Conservation (phyloP, 2,888 invertebrate genomes). For the Encarsia formosa region DNA sequence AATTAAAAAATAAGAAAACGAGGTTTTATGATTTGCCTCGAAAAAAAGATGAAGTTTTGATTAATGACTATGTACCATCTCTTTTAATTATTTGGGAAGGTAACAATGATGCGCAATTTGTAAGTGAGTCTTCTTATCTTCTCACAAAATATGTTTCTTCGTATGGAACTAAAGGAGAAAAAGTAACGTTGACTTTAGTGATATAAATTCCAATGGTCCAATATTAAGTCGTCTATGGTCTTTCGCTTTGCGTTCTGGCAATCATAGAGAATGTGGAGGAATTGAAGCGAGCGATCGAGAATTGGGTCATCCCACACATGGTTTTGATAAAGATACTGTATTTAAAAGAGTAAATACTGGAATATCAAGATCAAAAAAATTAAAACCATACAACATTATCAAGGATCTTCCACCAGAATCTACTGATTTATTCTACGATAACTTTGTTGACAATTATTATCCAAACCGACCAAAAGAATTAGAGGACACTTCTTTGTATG, state of each 20-base stretch:
- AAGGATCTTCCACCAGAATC: conserved; percentile 12
- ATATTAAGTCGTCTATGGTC: conserved; percentile 35
- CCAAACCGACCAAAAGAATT: no score
- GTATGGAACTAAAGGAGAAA: no score
- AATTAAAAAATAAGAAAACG: conserved; percentile 29
- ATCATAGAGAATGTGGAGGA: conserved; percentile 41
- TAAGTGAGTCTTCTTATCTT: no score
- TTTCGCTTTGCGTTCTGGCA: conserved; percentile 33
- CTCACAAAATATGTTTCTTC: no score
- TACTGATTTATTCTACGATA: no score
- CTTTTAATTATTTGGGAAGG: no score
- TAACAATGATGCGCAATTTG: no score
- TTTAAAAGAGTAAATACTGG: conserved; percentile 39
- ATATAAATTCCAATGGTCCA: conserved; percentile 37
- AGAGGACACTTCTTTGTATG: no score
- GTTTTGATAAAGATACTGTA: conserved; percentile 39
- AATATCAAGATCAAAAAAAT: conserved; percentile 22
- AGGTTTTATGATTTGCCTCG: conserved; percentile 38
- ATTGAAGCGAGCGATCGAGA: conserved; percentile 41
- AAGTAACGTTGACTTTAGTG: conserved; percentile 28
- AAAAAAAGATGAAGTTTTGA: no score
- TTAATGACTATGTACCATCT: no score
- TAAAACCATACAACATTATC: conserved; percentile 23
- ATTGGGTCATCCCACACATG: conserved; percentile 35
- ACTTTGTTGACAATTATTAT: neutral